These are phyloP conservation scores for Megaceryle alcyon DNA, from an alignment of 2,797 vertebrate species.

Conservation along the genomic window DNA sequence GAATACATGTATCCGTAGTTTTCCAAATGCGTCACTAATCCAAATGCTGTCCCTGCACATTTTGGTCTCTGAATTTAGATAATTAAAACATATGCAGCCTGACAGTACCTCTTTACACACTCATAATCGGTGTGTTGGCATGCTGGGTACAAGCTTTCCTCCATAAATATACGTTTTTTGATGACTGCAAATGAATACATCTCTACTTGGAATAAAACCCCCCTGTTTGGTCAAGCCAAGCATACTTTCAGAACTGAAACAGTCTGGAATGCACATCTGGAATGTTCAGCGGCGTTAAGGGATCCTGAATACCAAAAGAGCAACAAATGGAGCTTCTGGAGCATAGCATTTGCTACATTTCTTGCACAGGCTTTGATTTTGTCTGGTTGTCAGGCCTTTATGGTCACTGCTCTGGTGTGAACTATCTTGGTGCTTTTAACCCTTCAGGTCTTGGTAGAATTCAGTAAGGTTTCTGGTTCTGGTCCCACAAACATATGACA, in stretches of 20 bases:
- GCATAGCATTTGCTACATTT: background rate
- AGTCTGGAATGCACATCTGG: slow-evolving; percentile 44
- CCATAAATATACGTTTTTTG: slow-evolving; percentile 47
- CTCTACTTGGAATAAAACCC: slow-evolving; percentile 18
- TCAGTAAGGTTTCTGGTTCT: background rate
- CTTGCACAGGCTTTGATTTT: background rate
- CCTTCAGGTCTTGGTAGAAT: background rate
- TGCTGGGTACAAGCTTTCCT: background rate
- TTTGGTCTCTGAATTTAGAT: slow-evolving; percentile 14
- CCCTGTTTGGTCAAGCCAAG: slow-evolving; percentile 30
- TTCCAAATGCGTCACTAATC: background rate
- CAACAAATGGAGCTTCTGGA: background rate
- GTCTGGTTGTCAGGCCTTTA: background rate
- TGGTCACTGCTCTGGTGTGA: background rate
- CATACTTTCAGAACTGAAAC: slow-evolving; percentile 1
- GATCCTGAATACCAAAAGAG: slow-evolving; percentile 19
- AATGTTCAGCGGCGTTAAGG: background rate
- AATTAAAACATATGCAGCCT: slow-evolving; percentile 41
- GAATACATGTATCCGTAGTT: background rate
- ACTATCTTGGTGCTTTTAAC: background rate
- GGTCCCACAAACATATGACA: background rate
- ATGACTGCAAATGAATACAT: slow-evolving; percentile 39
- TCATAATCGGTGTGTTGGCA: slow-evolving; percentile 10
- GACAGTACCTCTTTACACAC: slow-evolving; percentile 21
- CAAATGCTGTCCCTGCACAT: background rate